Percentiles rank a stretch among this genome's conserved stretches.
phyloP scores from a whole-genome alignment of 2,113 vertebrate species.

The Proteles cristata region DNA sequence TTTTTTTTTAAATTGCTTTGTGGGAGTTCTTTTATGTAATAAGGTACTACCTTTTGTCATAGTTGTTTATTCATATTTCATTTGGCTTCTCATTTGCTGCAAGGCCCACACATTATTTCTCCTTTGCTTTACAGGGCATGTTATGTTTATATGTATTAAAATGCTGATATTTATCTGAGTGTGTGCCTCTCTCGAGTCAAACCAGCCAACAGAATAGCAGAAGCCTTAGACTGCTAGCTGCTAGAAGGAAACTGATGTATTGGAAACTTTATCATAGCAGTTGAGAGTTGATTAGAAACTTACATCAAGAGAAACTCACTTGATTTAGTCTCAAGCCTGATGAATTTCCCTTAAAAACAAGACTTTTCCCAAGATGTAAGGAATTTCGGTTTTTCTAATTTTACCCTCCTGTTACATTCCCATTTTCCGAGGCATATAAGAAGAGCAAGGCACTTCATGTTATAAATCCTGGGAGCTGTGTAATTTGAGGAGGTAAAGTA shows the following conservation, averaged over 20 bases:
- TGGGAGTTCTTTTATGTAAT: neutral
- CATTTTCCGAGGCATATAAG: neutral
- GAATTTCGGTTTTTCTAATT: conserved; percentile 1
- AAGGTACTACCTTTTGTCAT: neutral
- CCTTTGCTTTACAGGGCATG: neutral
- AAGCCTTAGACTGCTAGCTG: neutral
- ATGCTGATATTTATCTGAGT: neutral
- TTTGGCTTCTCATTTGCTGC: neutral
- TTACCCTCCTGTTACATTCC: neutral
- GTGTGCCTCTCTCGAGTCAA: neutral
- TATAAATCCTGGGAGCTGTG: neutral
- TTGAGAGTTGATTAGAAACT: conserved; percentile 14
- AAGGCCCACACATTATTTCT: neutral
- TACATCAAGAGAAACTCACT: neutral
- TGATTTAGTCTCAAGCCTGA: conserved; percentile 17
- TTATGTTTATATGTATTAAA: neutral
- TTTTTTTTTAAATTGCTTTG: neutral
- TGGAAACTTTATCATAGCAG: neutral
- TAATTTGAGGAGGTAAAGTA: neutral
- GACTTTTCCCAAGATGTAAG: neutral
- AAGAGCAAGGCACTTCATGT: neutral
- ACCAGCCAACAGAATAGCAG: neutral
- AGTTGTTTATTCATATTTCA: neutral
- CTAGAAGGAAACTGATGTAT: neutral
- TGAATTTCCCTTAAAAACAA: neutral